phyloP scores from a whole-genome alignment of 2,888 invertebrate species.

The Pollenia angustigena region DNA sequence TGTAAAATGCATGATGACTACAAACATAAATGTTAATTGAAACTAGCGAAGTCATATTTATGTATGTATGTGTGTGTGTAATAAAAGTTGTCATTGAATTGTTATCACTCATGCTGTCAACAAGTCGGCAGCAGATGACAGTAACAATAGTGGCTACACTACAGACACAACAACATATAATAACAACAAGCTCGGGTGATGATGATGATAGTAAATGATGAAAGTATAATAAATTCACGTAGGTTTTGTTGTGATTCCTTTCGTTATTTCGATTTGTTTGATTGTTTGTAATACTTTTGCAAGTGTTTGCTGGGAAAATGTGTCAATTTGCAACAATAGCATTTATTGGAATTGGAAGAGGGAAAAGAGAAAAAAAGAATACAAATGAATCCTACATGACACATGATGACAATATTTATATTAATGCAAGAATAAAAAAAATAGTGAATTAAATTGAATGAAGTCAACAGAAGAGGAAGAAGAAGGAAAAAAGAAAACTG shows the following conservation, averaged over 20 bases:
- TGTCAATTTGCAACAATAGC: slow-evolving; percentile 65
- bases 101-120: slow-evolving; percentile 62
- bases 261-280: slow-evolving; percentile 31
- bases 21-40: not conserved
- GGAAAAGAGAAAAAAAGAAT: not conserved
- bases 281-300: slow-evolving; percentile 50
- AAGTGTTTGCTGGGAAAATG: slow-evolving; percentile 62
- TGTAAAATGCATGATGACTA: not conserved
- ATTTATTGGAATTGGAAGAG: slow-evolving; percentile 53
- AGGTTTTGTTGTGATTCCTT: slow-evolving; percentile 47
- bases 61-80: slow-evolving; percentile 24
- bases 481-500: too few species aligned
- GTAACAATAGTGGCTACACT: slow-evolving; percentile 4
- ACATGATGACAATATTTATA: slow-evolving; percentile 59
- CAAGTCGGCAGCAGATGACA: slow-evolving; percentile 52
- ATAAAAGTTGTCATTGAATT: slow-evolving; percentile 60
- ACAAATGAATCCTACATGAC: slow-evolving; percentile 54
- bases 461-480: not conserved
- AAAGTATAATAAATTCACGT: slow-evolving; percentile 48
- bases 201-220: slow-evolving; percentile 46
- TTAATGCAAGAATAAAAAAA: slow-evolving; percentile 28
- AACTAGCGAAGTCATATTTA: slow-evolving; percentile 19
- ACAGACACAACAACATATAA: too few species aligned
- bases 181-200: slow-evolving; percentile 2
- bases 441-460: slow-evolving; percentile 23